Evolutionary conservation across 2,888 invertebrate species (phyloP).

Genomic region (Odontomyia ornata): DNA sequence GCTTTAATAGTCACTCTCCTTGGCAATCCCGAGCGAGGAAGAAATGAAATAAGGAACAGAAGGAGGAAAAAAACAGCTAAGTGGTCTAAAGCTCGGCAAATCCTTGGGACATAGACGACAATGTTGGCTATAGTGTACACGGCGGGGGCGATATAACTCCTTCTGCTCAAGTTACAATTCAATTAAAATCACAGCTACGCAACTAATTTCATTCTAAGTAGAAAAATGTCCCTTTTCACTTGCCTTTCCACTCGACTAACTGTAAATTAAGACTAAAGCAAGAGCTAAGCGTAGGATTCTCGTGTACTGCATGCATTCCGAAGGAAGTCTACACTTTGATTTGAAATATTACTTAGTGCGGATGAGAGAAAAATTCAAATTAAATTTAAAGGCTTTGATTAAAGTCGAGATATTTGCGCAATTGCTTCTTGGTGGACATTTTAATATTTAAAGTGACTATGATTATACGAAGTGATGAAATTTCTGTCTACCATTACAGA

Average conservation of each 20-base stretch:
- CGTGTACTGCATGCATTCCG: not conserved
- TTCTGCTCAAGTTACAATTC: constrained; percentile 44
- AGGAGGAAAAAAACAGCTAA: too few species aligned
- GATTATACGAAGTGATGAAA: too few species aligned
- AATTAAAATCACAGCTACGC: constrained; percentile 49
- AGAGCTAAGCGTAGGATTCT: constrained; percentile 3
- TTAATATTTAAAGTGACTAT: too few species aligned
- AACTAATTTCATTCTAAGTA: constrained; percentile 47
- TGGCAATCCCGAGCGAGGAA: not conserved
- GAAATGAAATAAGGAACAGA: not conserved
- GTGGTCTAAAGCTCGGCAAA: constrained; percentile 1
- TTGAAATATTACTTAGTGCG: not conserved
- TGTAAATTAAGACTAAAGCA: constrained; percentile 26
- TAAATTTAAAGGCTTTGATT: too few species aligned
- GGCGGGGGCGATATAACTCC: constrained; percentile 11
- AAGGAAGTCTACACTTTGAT: not conserved
- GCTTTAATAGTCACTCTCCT: constrained; percentile 3
- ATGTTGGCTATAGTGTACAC: not conserved
- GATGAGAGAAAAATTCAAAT: not conserved
- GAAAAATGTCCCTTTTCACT: constrained; percentile 44
- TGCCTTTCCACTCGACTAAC: constrained; percentile 35
- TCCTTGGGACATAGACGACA: constrained; percentile 3
- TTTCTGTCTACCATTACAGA: too few species aligned
- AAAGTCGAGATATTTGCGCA: too few species aligned
- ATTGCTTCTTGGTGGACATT: too few species aligned